Conservation (phyloP, 2,888 invertebrate species). For the Melipona bicolor region DNA sequence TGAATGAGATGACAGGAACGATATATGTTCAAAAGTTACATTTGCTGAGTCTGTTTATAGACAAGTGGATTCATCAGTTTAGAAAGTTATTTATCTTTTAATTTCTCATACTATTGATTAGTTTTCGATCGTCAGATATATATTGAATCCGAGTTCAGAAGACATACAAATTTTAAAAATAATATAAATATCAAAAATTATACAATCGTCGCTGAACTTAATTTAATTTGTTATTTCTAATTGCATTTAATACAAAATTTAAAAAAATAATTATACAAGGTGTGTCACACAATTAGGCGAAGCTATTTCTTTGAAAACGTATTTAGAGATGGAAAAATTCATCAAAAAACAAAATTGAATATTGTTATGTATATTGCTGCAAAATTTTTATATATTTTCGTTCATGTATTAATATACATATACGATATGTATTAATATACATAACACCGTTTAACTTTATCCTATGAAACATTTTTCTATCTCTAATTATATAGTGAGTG, state of each 20-base stretch:
- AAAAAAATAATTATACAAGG: conserved; percentile 28
- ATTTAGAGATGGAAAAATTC: not conserved
- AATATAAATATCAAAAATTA: conserved; percentile 24
- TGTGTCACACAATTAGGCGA: not conserved
- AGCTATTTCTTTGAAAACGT: not conserved
- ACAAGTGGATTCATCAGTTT: conserved; percentile 60
- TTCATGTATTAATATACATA: not conserved
- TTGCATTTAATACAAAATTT: conserved; percentile 60
- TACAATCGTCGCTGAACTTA: conserved; percentile 35
- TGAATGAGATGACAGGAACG: conserved; percentile 68
- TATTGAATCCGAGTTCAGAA: conserved; percentile 18
- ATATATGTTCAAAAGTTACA: conserved; percentile 56
- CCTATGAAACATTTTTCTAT: not conserved
- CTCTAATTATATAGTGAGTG: not conserved
- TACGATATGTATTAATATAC: not conserved
- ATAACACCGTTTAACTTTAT: not conserved
- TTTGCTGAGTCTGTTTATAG: conserved; percentile 57
- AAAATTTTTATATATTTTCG: not conserved
- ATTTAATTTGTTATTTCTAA: conserved; percentile 48
- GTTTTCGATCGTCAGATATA: conserved; percentile 51
- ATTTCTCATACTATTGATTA: conserved; percentile 34
- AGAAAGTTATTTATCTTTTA: conserved; percentile 54
- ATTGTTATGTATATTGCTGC: not conserved
- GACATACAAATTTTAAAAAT: conserved; percentile 38
- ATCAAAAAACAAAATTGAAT: not conserved